Evolutionary conservation across 2,797 vertebrate species (phyloP).

Genomic region (Leuciscus waleckii): DNA sequence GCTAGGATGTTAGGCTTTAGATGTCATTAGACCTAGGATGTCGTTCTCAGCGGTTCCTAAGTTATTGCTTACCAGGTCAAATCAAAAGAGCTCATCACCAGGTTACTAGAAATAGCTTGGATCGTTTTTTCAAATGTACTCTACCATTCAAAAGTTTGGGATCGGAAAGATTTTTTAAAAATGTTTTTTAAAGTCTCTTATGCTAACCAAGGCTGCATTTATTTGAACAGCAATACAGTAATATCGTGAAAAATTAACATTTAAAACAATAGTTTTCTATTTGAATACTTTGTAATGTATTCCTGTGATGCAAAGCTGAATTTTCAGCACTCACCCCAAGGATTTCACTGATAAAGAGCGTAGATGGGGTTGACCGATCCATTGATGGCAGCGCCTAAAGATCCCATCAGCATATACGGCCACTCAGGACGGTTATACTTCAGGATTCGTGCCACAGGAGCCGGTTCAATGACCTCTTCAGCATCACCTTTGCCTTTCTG

Average conservation of each 20-base stretch:
- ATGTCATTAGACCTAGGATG: too few species aligned
- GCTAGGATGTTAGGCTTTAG: too few species aligned
- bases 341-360: slow-evolving; percentile 83
- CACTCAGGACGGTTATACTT: slow-evolving; percentile 84
- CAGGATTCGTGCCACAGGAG: slow-evolving; percentile 79
- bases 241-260: not conserved
- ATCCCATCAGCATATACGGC: slow-evolving; percentile 83
- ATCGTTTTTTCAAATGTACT: not conserved
- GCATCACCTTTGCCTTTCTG: slow-evolving; percentile 61
- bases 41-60: too few species aligned
- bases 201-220: too few species aligned
- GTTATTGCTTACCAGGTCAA: too few species aligned
- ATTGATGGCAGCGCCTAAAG: slow-evolving; percentile 81
- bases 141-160: too few species aligned
- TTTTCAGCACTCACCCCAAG: slow-evolving; percentile 75
- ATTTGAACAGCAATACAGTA: too few species aligned
- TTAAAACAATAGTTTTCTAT: not conserved
- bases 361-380: slow-evolving; percentile 82
- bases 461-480: slow-evolving; percentile 64
- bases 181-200: too few species aligned
- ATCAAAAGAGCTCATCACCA: too few species aligned
- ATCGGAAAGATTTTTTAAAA: too few species aligned
- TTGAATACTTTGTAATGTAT: not conserved
- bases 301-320: not conserved
- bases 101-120: too few species aligned